Evolutionary conservation across 1,140 invertebrate species (phyloP), one percentile per base, ranked within the genome.

Genomic region (Coptotermes formosanus): DNA sequence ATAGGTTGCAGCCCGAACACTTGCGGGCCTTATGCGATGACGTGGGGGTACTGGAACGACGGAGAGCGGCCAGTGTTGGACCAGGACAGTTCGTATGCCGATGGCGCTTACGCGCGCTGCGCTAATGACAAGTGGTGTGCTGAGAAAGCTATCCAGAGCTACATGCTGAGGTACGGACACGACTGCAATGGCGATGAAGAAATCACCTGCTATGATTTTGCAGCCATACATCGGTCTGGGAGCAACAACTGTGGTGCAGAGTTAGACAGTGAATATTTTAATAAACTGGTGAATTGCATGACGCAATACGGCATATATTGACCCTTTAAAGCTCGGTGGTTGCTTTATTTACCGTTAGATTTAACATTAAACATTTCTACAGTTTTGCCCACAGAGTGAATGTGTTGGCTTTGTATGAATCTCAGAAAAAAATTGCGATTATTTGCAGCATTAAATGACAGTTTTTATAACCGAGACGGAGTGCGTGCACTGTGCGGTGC

Each of bases 131-230:
- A 75, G n/a, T 2, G 9, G n/a, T 75, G 64, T 14, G 64, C 64
- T 0, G 64, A 8, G n/a, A 30, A 2, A 14, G 8, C n/a, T 0
- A 8, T 75, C 3, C 64, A 75, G 64, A 75, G 30, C 64, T 75
- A 75, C 25, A 75, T 75, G 64, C n/a, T 30, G 64, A 75, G n/a
- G n/a, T 75, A 75, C 16, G 64, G 92, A 44, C 91, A 96, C 94
- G 97, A 97, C 91, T 97, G 96, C 89, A 97, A 97, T 88, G 92
- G 92, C 3, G 96, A 97, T 88, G 94, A 94, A 9, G 89, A 88
- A 84, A 92, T 98, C 55, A 93, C 97, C 90, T 98, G 97, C 89
- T 94, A 95, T 83, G 97, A 98, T 91, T 97, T 94, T 90, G 94
- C 95, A 85, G 93, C 94, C 21, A 96, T 97, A 88, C 97, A 97